Base-by-base conservation (phyloP, 2,888 invertebrate species). In the Cerceris ruficornis region DNA sequence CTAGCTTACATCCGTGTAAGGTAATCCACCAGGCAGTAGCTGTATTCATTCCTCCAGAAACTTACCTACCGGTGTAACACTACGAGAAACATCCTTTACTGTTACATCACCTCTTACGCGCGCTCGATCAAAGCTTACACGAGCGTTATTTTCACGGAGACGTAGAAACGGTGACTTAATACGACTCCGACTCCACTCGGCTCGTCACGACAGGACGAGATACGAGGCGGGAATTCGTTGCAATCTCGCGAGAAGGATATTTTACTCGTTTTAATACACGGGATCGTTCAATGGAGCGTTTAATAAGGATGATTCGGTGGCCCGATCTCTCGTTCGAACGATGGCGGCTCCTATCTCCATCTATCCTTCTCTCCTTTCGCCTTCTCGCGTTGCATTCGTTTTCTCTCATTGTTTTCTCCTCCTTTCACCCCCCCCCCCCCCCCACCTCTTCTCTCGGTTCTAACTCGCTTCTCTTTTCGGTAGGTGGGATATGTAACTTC, bases 401-500 rank as follows among this genome's bases (percentile, higher is more conserved):
- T 72, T 77, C 61, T 77, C 74, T 76, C 70, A 55, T 76, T 67
- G 74, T 72, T 70, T 55, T 28, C 28, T 28, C 28, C 28, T 58
- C 46, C 50, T 8, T n/a, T 59, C 15, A n/a, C 43, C 50, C 66
- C 69, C 62, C 68, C 43, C 28, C n/a, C 43, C 59, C 42, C 67
- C 65, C 58, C 69, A 55, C 74, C 59, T 54, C 69, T 60, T 62
- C 60, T 69, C 46, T 46, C 64, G 41, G 14, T 67, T 74, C 73
- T 68, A 79, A 78, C 69, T 61, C 61, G 75, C 73, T 76, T 73
- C 82, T 74, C 84, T 68, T 88, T 88, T 88, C 80, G 84, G 86
- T 84, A 88, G 89, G 87, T 84, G 87, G 86, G 83, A 88, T 87
- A 87, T 80, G 83, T 85, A 28, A 83, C 84, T 89, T 90, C 89